Evolutionary conservation across 2,888 invertebrate genomes (phyloP), one percentile per base, ranked within the genome.

Genomic region (Catocala sponsa): DNA sequence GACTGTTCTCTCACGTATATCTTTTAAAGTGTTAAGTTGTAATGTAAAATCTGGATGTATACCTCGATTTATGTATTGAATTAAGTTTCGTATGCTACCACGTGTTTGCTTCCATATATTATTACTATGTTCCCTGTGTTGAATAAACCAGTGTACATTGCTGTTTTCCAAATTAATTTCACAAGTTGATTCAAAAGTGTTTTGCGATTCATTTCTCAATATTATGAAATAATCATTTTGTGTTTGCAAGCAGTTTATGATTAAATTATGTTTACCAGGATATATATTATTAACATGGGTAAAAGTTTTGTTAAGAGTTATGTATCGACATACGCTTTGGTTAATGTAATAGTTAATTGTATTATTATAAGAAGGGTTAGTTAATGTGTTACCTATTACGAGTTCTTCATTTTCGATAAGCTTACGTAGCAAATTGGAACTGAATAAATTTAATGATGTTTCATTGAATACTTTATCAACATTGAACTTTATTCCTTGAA

Each of bases 121-220:
- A 11, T 52, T 33, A 25, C 33, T 4, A n/a, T 12, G 13, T 4
- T 51, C 44, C 48, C 2, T 12, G 32, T 35, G 32, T 10, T 13
- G 25, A 9, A 9, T 49, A 55, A 73, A 73, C 73, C 73, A 73
- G 57, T 73, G 73, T n/a, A 73, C 47, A 55, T 65, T 72, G 11
- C 43, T 41, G 42, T 11, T 35, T 15, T 15, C 15, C 2, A 15
- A 15, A 0, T 38, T 52, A 4, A 5, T 42, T 11, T 48, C 49
- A 6, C 47, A 51, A 58, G 25, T 58, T 9, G 51, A 25, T 13
- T 7, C 38, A 47, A 64, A 73, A 12, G 54, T 46, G 35, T 62
- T 38, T 44, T 57, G 41, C 9, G 56, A 58, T 12, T 75, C 61
- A 50, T 73, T 55, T 15, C 62, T 48, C 38, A 73, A 10, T 56